Base-by-base conservation (phyloP, 2,113 vertebrate genomes). In the Rhinogobius similis region DNA sequence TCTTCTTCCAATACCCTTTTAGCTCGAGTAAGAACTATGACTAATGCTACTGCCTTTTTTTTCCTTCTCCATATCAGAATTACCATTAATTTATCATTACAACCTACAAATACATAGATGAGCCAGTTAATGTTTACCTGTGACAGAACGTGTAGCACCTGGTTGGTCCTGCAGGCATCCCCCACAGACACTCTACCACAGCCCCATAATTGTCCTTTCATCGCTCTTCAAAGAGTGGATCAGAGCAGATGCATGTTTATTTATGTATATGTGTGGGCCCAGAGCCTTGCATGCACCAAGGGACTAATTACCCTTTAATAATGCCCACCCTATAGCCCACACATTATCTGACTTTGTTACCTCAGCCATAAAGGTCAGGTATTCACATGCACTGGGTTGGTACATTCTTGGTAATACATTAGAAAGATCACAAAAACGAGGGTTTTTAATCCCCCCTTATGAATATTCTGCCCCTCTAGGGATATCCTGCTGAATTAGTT, bases 181-280 rank as follows among this genome's bases (percentile, higher is more conserved):
- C 69, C 81, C 69, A 77, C 75, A 81, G 72, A 70, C 83, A 81
- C 76, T 82, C 68, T 24, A 62, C 70, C 76, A 1, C 77, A 61
- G 41, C 74, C 75, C 43, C 77, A 76, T 90, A 85, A 91, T 87
- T 85, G 86, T 61, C 69, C 82, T 87, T 86, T 90, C 86, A 81
- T 89, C 59, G 56, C 78, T 76, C 71, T 76, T 84, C 77, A 76
- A 78, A 81, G 83, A 70, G 50, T 69, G 56, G 72, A 82, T 85
- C 75, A 75, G 75, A 69, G 67, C 48, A 41, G 68, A 65, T 61
- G 36, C 14, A 11, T 72, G 67, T 82, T 79, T 82, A 69, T 63
- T 71, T 83, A 72, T 78, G 76, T 38, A 32, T 62, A 41, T 65
- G 67, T 63, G 71, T 38, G 52, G 61, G 78, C 63, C 32, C 20